A percentile compares a stretch with the other conserved stretches of the same genome.
These are phyloP conservation scores for Nyctalus aviator DNA, from an alignment of 2,797 vertebrate genomes.

Conservation along the genomic window DNA sequence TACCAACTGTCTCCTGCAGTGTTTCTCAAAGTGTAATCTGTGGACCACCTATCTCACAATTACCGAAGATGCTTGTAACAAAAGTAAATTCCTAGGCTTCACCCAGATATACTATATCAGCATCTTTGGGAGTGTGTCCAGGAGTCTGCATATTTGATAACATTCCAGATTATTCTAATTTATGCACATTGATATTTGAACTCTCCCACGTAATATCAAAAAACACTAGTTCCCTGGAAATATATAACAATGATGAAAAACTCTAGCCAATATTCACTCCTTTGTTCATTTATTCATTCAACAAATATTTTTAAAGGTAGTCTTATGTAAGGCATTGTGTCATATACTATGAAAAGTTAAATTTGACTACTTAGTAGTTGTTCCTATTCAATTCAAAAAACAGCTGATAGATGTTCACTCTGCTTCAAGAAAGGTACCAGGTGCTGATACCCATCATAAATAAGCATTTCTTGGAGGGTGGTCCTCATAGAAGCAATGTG, in stretches of 20 bases:
- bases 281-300: slow-evolving; percentile 38
- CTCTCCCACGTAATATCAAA: not conserved
- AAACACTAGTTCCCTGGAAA: slow-evolving; percentile 5
- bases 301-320: slow-evolving; percentile 39
- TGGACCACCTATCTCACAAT: slow-evolving; percentile 39
- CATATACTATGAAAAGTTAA: slow-evolving; percentile 28
- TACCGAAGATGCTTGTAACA: slow-evolving; percentile 1
- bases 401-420: not conserved
- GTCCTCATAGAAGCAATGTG: not conserved
- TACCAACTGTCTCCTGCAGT: not conserved
- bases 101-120: not conserved
- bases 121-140: slow-evolving; percentile 20
- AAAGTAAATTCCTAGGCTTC: slow-evolving; percentile 1
- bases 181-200: slow-evolving; percentile 38
- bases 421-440: not conserved
- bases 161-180: slow-evolving; percentile 5
- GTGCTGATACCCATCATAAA: not conserved
- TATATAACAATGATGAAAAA: not conserved
- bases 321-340: not conserved
- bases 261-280: not conserved
- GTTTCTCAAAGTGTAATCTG: slow-evolving; percentile 26
- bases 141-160: slow-evolving; percentile 10
- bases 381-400: not conserved
- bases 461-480: not conserved
- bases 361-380: not conserved